Base-by-base conservation (phyloP, 1,140 invertebrate genomes). In the Nautilus pompilius region DNA sequence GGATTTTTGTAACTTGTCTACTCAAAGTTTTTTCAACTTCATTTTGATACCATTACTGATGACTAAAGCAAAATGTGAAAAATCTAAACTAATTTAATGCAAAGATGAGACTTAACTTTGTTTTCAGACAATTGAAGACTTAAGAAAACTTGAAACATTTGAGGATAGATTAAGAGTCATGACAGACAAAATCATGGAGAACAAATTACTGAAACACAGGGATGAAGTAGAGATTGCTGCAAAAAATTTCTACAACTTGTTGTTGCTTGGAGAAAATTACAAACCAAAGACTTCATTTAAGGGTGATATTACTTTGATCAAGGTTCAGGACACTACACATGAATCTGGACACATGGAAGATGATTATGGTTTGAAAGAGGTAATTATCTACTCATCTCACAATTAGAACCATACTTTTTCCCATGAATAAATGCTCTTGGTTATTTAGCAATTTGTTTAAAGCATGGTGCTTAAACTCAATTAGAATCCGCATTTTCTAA, bases 131-230 rank as follows among this genome's bases (percentile, higher is more conserved):
- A 17, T 54, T 22, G 58, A 72, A 29, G 86, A 90, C 71, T 77
- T 93, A 48, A 86, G 86, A 62, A 80, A 24, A 26, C 13, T 53
- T 22, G 15, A 17, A 5, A 20, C n/a, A 80, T 28, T 69, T 0
- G 56, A 59, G 3, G 60, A 57, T 8, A 59, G 72, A 30, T 26
- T 71, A 0, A 32, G 54, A 2, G 28, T 62, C 13, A 66, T 66
- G 8, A 58, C 67, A 15, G 66, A 68, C 15, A 54, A 45, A 10
- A 51, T 76, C 22, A 65, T 70, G 62, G 22, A 34, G 1, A 60
- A 58, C n/a, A 57, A 60, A 26, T 17, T 62, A 41, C 58, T 70
- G 13, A 48, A 46, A 33, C 55, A 49, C 13, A 28, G 53, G 2
- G 32, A 53, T 2, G 68, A 74, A 13, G 24, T 76, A 17, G 58